Evolutionary conservation across 92 coral and sea anemone genomes (phyloP).

Genomic region (Plumapathes pennacea): DNA sequence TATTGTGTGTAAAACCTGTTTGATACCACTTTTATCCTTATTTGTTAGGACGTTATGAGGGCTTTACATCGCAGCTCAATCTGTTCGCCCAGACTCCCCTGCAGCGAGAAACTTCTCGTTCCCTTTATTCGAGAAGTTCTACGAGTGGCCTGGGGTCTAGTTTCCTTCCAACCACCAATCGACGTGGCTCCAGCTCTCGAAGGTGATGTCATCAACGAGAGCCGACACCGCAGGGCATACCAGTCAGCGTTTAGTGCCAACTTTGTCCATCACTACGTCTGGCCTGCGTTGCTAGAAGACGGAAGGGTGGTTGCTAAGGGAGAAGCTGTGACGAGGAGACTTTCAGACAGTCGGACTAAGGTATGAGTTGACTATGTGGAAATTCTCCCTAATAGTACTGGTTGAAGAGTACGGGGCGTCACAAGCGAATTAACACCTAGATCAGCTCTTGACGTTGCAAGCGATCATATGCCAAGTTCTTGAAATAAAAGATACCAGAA

Average conservation of each 20-base stretch:
- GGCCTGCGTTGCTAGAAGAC: slow-evolving; percentile 84
- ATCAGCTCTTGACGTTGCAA: too few species aligned
- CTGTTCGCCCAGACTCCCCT: slow-evolving; percentile 42
- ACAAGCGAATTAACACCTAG: too few species aligned
- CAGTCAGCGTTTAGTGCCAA: slow-evolving; percentile 86
- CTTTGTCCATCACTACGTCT: slow-evolving; percentile 69
- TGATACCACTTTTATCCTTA: not conserved
- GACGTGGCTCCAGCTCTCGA: slow-evolving; percentile 77
- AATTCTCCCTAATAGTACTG: too few species aligned
- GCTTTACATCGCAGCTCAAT: slow-evolving; percentile 71
- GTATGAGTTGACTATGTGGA: too few species aligned
- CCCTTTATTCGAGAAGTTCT: slow-evolving; percentile 66
- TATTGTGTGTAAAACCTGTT: not conserved
- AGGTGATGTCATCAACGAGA: slow-evolving; percentile 79
- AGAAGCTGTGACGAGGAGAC: slow-evolving; percentile 79
- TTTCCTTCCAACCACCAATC: slow-evolving; percentile 74
- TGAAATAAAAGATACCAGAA: too few species aligned
- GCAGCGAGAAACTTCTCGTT: slow-evolving; percentile 57
- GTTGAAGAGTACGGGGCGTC: too few species aligned
- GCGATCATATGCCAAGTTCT: too few species aligned
- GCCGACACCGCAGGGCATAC: slow-evolving; percentile 69
- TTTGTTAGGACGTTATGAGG: slow-evolving; percentile 57
- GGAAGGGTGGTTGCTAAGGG: slow-evolving; percentile 75
- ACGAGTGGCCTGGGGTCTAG: slow-evolving; percentile 72
- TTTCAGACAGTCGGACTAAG: too few species aligned